phyloP scores from a whole-genome alignment of 2,888 invertebrate genomes.

The Lasioglossum lativentre region DNA sequence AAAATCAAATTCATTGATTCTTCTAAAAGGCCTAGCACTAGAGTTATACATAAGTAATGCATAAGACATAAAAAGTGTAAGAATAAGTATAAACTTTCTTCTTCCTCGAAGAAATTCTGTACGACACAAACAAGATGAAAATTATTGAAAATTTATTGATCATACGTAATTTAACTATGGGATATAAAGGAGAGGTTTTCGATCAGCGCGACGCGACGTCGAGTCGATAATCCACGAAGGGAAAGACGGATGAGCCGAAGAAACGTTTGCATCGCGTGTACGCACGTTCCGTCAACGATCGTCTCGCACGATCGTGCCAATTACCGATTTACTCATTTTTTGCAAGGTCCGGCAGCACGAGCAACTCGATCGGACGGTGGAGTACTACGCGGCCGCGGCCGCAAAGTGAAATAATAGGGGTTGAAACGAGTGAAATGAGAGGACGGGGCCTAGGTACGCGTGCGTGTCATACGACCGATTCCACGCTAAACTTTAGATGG shows the following conservation, averaged over 20 bases:
- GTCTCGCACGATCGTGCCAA: conserved; percentile 67
- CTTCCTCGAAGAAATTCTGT: too few species aligned
- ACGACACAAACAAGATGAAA: background rate
- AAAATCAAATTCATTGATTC: too few species aligned
- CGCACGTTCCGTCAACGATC: conserved; percentile 48
- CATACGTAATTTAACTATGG: background rate
- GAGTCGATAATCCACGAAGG: conserved; percentile 24
- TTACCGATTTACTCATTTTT: conserved; percentile 71
- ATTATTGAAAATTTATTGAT: background rate
- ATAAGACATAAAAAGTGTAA: too few species aligned
- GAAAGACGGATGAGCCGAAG: conserved; percentile 26
- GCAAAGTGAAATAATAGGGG: conserved; percentile 59
- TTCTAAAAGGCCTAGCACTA: too few species aligned
- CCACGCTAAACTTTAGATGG: background rate
- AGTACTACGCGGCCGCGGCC: conserved; percentile 29
- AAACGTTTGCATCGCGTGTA: conserved; percentile 20
- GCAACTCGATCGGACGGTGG: conserved; percentile 36
- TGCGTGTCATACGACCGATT: conserved; percentile 24
- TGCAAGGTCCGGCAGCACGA: conserved; percentile 41
- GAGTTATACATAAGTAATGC: too few species aligned
- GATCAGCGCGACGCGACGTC: too few species aligned
- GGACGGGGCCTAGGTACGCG: conserved; percentile 26
- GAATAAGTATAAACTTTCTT: too few species aligned
- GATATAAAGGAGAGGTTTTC: background rate
- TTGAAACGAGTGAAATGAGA: conserved; percentile 47